Evolutionary conservation across 2,888 invertebrate genomes (phyloP), one percentile per base, ranked within the genome.

Genomic region (Eretmocerus hayati): DNA sequence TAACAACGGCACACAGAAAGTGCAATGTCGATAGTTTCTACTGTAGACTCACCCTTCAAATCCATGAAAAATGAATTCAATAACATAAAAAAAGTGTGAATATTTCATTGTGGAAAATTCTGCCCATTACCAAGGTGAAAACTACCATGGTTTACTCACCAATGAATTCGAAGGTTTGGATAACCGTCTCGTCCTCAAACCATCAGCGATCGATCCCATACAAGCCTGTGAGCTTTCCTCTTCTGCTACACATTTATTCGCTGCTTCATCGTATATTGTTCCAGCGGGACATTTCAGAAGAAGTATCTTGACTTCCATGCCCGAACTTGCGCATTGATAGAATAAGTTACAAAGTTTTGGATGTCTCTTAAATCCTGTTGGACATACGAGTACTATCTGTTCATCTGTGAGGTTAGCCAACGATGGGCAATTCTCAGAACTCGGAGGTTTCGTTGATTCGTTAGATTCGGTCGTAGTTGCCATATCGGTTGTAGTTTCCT

Each of bases 331-430:
- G 61, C 90, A 90, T 68, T 90, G 90, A 65, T 90, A 90, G 73
- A 90, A 89, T 59, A 87, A 71, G 62, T 87, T 85, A 61, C 90
- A 90, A 63, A 84, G 83, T 65, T 85, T 86, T 0, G 90, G 88
- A 76, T 90, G 89, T 55, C 87, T 77, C 62, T 79, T 79, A 71
- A 90, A 90, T 31, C 89, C 88, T 5, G 88, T 86, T 8, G 90
- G 90, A 64, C 90, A 90, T 2, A 87, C 80, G 48, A 83, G 78
- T 13, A 83, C 72, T 54, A 83, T 75, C 72, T 90, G 88, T 53
- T 85, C 83, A 18, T 81, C 80, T 43, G 83, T 80, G 9, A 83
- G 73, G 58, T 82, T 64, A 23, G 65, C 67, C 20, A 39, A 19
- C 11, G 65, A 48, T 21, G 65, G 61, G 46, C 71, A 71, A 6